phyloP scores from a whole-genome alignment of 2,113 vertebrate genomes.

The Pelecanoides urinatrix region DNA sequence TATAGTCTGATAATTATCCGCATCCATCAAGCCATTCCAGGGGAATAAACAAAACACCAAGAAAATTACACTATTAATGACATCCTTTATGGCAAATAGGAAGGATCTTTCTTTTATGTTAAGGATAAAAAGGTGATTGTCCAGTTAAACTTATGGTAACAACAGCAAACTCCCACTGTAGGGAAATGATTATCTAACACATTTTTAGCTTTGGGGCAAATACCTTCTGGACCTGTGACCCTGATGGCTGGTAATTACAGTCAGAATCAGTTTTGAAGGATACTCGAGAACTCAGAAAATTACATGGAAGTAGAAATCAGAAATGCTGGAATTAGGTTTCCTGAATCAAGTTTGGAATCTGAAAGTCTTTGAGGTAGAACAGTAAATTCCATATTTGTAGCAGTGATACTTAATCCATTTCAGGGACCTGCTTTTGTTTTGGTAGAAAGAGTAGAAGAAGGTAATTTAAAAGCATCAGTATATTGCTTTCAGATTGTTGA shows the following conservation, averaged over 20 bases:
- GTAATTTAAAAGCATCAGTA: conserved; percentile 18
- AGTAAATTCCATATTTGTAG: not conserved
- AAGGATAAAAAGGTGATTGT: not conserved
- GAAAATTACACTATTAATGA: conserved; percentile 79
- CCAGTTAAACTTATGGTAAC: not conserved
- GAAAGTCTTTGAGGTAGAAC: not conserved
- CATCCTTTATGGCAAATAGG: conserved; percentile 29
- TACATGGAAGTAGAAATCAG: not conserved
- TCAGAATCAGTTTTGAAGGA: not conserved
- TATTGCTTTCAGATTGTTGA: conserved; percentile 18
- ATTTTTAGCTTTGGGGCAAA: not conserved
- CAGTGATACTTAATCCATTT: not conserved
- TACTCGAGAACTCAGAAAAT: not conserved
- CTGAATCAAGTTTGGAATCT: not conserved
- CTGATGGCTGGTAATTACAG: not conserved
- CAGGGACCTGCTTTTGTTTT: not conserved
- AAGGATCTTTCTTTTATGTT: not conserved
- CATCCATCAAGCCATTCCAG: conserved; percentile 79
- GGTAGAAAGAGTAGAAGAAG: not conserved
- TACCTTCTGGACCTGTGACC: not conserved
- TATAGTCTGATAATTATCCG: conserved; percentile 81
- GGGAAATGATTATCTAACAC: not conserved
- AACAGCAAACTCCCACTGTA: not conserved
- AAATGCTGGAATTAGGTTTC: not conserved
- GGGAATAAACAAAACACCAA: conserved; percentile 79